These are phyloP conservation scores for Heteromyza rotundicornis DNA, from an alignment of 2,888 invertebrate genomes.

Conservation along the genomic window DNA sequence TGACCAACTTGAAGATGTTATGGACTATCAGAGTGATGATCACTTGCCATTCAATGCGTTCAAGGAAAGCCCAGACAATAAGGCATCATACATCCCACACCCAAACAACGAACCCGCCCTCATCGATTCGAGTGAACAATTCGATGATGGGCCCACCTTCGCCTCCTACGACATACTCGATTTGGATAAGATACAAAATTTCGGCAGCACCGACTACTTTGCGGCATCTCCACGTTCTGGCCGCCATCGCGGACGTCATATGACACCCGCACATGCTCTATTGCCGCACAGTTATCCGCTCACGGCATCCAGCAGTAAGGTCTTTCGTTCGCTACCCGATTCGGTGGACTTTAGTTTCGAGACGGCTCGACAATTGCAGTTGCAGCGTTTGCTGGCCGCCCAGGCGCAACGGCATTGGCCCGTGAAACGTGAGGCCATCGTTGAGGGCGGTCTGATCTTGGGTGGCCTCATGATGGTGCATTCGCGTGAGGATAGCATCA, in stretches of 20 bases:
- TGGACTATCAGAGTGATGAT: conserved; percentile 42
- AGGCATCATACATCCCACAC: background rate
- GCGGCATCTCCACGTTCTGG: conserved; percentile 49
- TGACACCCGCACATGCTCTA: conserved; percentile 14
- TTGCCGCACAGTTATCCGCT: background rate
- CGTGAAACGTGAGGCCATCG: conserved; percentile 78
- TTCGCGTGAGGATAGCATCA: conserved; percentile 78
- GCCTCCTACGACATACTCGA: conserved; percentile 23
- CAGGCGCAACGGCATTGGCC: conserved; percentile 68
- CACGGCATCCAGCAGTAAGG: conserved; percentile 28
- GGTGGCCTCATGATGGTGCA: conserved; percentile 95
- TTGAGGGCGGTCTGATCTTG: conserved; percentile 82
- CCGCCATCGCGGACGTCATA: conserved; percentile 51
- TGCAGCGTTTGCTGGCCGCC: conserved; percentile 37
- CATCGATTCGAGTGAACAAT: no score
- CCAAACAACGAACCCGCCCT: no score
- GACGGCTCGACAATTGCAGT: conserved; percentile 13
- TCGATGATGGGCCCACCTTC: background rate
- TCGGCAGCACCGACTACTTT: conserved; percentile 34
- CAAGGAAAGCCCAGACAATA: no score
- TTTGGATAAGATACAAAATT: conserved; percentile 40
- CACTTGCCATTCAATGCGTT: background rate
- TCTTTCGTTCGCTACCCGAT: conserved; percentile 57
- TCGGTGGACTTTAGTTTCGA: conserved; percentile 28
- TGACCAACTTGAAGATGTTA: background rate